Base-by-base conservation (phyloP, 2,113 vertebrate genomes). In the Puntigrus tetrazona region DNA sequence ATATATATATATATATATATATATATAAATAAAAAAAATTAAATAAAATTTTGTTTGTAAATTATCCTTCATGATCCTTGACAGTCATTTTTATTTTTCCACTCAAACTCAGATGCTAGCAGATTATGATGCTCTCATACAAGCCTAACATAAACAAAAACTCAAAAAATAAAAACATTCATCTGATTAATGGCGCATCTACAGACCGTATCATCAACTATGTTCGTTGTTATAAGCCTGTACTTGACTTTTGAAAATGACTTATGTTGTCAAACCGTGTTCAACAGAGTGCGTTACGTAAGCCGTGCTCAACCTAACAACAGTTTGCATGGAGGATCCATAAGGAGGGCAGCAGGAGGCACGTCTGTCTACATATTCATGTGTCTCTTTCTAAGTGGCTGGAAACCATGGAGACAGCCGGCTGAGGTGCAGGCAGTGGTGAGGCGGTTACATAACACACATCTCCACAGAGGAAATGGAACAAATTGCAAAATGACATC, bases 401-500 rank as follows among this genome's bases (percentile, higher is more conserved):
- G 50, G 55, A 65, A 61, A 63, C 72, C 52, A 72, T 52, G 80
- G 45, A 72, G 67, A 70, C 63, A 41, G 22, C 52, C 41, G 13
- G 22, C 52, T 36, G 22, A 59, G 36, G 22, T 78, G 22, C 34
- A 55, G 14, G 8, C 10, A 2, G 34, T 47, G 43, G 45, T n/a
- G 27, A 47, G 14, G 25, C 9, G 57, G 29, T 83, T 74, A 63
- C 82, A 83, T 65, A 45, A 83, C 31, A 10, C 27, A 18, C 36
- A 81, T 41, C 52, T 43, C 7, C 52, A 52, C 27, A 43, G n/a
- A 45, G 22, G 36, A 79, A 79, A 29, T 7, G 29, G 47, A 61
- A 61, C 34, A n/a, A 57, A 78, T 7, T 36, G 14, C 31, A 61
- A 43, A 78, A 61, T 41, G 3, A 69, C 7, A 67, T 67, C 31